Conservation (phyloP, 2,113 vertebrate genomes). For the Oncorhynchus kisutch region DNA sequence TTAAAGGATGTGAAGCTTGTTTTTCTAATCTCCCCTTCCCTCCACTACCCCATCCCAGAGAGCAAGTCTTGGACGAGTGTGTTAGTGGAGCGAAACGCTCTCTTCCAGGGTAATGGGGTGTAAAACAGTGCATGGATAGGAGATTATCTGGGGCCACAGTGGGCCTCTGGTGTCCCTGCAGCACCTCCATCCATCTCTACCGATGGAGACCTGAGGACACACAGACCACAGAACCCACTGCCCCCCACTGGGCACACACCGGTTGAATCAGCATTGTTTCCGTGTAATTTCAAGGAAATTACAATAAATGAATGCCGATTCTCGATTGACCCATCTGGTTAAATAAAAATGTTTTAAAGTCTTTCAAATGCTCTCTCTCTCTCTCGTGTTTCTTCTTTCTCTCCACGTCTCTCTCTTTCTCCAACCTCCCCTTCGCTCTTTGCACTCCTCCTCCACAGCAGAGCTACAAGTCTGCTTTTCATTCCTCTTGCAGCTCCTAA, state of each 20-base stretch:
- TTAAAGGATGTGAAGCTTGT: background rate
- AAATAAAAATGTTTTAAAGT: constrained; percentile 55
- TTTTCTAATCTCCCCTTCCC: background rate
- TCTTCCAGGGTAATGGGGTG: constrained; percentile 51
- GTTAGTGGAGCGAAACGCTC: constrained; percentile 37
- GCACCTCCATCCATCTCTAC: background rate
- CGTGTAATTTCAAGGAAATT: no score
- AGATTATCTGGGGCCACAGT: constrained; percentile 54
- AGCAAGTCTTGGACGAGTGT: constrained; percentile 26
- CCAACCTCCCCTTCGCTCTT: constrained; percentile 11
- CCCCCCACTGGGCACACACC: background rate
- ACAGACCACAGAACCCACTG: background rate
- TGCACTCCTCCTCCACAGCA: constrained; percentile 11
- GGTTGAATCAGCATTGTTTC: constrained; percentile 31
- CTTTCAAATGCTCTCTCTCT: constrained; percentile 30
- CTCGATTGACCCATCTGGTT: constrained; percentile 45
- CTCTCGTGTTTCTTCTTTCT: constrained; percentile 30
- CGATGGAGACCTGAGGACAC: background rate
- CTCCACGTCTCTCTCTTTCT: background rate
- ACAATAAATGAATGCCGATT: constrained; percentile 44
- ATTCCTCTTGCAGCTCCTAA: constrained; percentile 63
- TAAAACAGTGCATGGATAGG: constrained; percentile 55
- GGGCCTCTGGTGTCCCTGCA: background rate
- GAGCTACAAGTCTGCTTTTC: constrained; percentile 64
- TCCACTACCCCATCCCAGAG: background rate